Conservation (phyloP, 2,888 invertebrate genomes). For the Orthosia cruda region DNA sequence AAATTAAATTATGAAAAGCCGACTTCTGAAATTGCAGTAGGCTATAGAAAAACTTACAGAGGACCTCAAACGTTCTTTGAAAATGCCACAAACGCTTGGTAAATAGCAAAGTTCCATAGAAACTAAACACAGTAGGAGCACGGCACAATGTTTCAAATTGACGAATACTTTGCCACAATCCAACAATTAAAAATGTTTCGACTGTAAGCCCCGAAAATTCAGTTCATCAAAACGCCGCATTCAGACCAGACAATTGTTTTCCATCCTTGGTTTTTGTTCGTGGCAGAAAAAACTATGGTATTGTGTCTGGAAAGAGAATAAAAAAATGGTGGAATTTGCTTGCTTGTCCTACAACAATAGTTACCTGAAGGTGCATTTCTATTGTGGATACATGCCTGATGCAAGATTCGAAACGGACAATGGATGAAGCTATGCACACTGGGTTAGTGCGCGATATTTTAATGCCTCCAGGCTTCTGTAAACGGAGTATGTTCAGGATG, state of each 20-base stretch:
- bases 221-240: constrained; percentile 2
- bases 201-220: constrained; percentile 7
- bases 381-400: constrained; percentile 67
- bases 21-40: background rate
- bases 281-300: constrained; percentile 57
- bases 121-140: background rate
- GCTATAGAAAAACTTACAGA: too few species aligned
- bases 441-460: constrained; percentile 35
- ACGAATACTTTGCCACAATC: constrained; percentile 1
- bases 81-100: too few species aligned
- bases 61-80: too few species aligned
- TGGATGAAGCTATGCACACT: constrained; percentile 46
- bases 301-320: constrained; percentile 66
- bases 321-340: constrained; percentile 70
- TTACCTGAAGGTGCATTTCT: constrained; percentile 51
- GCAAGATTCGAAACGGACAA: constrained; percentile 55
- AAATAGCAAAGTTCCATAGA: too few species aligned
- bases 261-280: constrained; percentile 42
- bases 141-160: background rate
- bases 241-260: constrained; percentile 44
- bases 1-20: background rate
- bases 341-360: constrained; percentile 68
- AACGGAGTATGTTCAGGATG: constrained; percentile 19
- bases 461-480: constrained; percentile 18
- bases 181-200: constrained; percentile 27